Evolutionary conservation across 2,888 invertebrate genomes (phyloP), one percentile per base, ranked within the genome.

Genomic region (Luperina nickerlii): DNA sequence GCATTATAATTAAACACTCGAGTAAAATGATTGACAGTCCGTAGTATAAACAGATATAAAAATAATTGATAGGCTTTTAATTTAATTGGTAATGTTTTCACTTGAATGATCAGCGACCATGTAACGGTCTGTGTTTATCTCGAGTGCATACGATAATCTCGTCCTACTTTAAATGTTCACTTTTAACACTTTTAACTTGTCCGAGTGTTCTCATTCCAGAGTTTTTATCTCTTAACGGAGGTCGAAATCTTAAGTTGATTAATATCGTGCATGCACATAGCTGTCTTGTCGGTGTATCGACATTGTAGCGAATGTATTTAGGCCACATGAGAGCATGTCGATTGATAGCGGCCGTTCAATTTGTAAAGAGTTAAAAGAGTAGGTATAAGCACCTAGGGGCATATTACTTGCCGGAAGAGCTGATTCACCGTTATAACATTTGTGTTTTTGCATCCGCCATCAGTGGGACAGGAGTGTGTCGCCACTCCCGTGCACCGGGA

Each of bases 391-490:
- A 90, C 82, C 79, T 87, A 84, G 83, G 82, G 85, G 90, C 86
- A 90, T 89, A 92, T 89, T 91, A 90, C 90, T 89, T 91, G 91
- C 92, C 94, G 94, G 94, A 94, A 94, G 93, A 92, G 89, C 81
- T 79, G 79, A 82, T 89, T 87, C 89, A 94, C 95, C 95, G 95
- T 96, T 96, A 96, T 92, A 92, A 91, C 96, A 96, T 96, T 96
- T 96, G 94, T 92, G 96, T 96, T 96, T 96, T 96, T 96, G 94
- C 95, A 95, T 94, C 91, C 92, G 90, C 92, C 95, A 95, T 96
- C 94, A 95, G 94, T 95, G 94, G 95, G 94, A 95, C 94, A 95
- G 94, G 94, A 94, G 94, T 92, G 93, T 91, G 90, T 91, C 90
- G 92, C 87, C 91, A 90, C 93, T 94, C 93, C 92, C 93, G 93